Evolutionary conservation across 2,797 vertebrate species (phyloP).

Genomic region (Pipistrellus pygmaeus): DNA sequence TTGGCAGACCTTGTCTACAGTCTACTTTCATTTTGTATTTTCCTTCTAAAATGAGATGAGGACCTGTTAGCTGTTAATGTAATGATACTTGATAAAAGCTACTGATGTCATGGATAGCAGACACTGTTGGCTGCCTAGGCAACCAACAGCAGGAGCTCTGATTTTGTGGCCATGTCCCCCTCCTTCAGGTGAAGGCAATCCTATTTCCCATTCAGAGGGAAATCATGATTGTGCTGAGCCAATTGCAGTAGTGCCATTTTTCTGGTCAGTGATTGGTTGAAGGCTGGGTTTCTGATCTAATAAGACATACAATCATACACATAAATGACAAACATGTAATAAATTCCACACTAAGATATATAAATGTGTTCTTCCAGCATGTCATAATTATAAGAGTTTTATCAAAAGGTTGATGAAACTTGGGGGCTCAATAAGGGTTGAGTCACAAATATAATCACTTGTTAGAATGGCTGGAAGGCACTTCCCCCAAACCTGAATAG

Average conservation of each 20-base stretch:
- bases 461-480: too few relatives aligned
- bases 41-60: not conserved
- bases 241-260: not conserved
- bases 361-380: not conserved
- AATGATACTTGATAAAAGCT: not conserved
- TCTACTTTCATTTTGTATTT: conserved; percentile 3
- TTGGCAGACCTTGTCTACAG: not conserved
- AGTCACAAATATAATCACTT: too few relatives aligned
- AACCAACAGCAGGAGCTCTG: not conserved
- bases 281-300: not conserved
- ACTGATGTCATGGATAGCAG: not conserved
- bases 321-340: not conserved
- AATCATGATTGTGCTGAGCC: not conserved
- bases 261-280: not conserved
- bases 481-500: too few relatives aligned
- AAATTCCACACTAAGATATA: not conserved
- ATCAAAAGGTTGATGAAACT: too few relatives aligned
- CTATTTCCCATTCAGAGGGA: not conserved
- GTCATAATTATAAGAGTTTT: too few relatives aligned
- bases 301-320: not conserved
- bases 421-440: too few relatives aligned
- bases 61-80: not conserved
- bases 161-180: not conserved
- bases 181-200: not conserved
- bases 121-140: not conserved